phyloP scores from a whole-genome alignment of 2,888 invertebrate species.

The Leptopterna dolabrata region DNA sequence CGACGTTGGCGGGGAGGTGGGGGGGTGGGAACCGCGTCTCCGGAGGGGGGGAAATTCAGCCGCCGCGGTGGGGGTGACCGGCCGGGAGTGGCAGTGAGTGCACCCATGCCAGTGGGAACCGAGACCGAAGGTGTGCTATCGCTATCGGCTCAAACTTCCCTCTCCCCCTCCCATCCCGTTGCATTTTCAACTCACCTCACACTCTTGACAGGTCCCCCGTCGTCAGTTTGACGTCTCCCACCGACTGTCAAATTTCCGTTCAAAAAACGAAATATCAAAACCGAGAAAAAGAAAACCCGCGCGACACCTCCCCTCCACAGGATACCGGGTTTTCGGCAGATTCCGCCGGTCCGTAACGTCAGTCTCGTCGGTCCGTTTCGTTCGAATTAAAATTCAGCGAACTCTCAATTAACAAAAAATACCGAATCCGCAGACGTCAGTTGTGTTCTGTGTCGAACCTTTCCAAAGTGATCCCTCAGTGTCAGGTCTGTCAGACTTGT shows the following conservation, averaged over 20 bases:
- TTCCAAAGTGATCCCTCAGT: conserved; percentile 12
- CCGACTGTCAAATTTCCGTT: too few relatives aligned
- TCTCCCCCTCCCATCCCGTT: conserved; percentile 31
- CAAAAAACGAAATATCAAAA: too few relatives aligned
- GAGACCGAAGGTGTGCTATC: conserved; percentile 53
- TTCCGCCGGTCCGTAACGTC: background rate
- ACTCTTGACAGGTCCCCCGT: background rate
- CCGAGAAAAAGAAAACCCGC: too few relatives aligned
- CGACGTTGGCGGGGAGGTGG: background rate
- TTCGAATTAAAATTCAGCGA: background rate
- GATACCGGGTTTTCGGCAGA: background rate
- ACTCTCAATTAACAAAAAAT: background rate
- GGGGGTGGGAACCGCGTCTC: background rate
- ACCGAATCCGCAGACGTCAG: background rate
- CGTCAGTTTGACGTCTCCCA: background rate
- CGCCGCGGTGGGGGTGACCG: background rate
- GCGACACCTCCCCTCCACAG: too few relatives aligned
- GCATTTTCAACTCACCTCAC: background rate
- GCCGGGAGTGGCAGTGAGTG: conserved; percentile 43
- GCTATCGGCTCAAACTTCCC: conserved; percentile 48
- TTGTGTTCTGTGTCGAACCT: background rate
- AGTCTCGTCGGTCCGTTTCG: background rate
- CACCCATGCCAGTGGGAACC: conserved; percentile 51
- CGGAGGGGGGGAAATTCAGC: background rate
- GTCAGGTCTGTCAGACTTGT: conserved; percentile 15